Base-by-base conservation (phyloP, 2,797 vertebrate species). In the Aulostomus chinensis region DNA sequence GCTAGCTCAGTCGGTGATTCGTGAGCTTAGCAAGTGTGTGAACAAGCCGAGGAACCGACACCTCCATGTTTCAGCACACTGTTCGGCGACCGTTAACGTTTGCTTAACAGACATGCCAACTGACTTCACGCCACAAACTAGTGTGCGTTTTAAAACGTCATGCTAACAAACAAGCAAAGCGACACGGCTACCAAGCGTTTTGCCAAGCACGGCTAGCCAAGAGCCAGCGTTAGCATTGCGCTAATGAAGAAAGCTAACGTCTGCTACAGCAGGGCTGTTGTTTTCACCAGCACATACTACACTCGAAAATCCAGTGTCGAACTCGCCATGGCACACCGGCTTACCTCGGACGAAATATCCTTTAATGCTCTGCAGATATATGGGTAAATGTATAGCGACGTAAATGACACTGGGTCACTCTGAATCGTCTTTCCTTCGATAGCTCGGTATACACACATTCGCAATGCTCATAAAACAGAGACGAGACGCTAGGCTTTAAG, bases 271-370 rank as follows among this genome's bases (percentile, higher is more conserved):
- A 4, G 35, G 22, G 69, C 72, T 81, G 81, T 84, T 85, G 83
- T 85, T 87, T 79, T 66, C 61, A 35, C 68, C 31, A 52, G 40
- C 22, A 25, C 46, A 70, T 57, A 61, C 63, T 15, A 24, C 58
- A 34, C 40, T 56, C 36, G 34, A 63, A 59, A 78, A 76, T 21
- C 45, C 9, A 31, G 58, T 63, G 65, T 68, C 28, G 7, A 20
- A 8, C 13, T 56, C 17, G 33, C 47, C 18, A 2, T 18, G 61
- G 22, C 62, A 42, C 38, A 46, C 9, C 36, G 26, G 47, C 87
- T 88, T 76, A 91, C 91, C 89, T 86, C 64, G 73, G 78, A 72
- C 67, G 55, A 76, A 80, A 78, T 84, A 59, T 83, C 74, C 81
- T 58, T 68, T 56, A 49, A 51, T 26, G 56, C 48, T 59, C 31